Conservation (phyloP, 1,140 invertebrate genomes). For the Pogonomyrmex barbatus region DNA sequence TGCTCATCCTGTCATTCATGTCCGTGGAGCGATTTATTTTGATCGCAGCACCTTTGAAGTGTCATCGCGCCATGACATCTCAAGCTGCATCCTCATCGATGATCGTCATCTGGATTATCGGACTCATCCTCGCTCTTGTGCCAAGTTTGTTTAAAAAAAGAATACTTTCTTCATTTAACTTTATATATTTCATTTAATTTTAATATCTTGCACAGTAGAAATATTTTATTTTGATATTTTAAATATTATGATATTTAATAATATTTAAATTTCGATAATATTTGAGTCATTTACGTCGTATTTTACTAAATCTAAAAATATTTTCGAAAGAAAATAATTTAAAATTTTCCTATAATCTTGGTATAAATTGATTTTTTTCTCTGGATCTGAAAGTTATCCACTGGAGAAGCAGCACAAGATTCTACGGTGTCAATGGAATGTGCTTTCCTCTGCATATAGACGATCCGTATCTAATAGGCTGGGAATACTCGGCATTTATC, state of each 20-base stretch:
- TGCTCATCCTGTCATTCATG: conserved; percentile 92
- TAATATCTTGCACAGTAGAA: background rate
- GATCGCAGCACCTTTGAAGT: conserved; percentile 90
- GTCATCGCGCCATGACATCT: conserved; percentile 87
- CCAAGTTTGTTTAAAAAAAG: conserved; percentile 85
- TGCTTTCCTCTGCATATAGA: conserved; percentile 92
- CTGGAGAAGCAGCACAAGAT: conserved; percentile 88
- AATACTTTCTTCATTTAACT: background rate
- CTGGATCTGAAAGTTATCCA: conserved; percentile 84
- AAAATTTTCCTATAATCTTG: background rate
- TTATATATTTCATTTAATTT: background rate
- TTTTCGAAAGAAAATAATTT: background rate
- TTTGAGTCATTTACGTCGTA: background rate
- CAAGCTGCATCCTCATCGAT: conserved; percentile 87
- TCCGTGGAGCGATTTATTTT: conserved; percentile 91
- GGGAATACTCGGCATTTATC: conserved; percentile 92
- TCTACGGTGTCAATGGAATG: conserved; percentile 91
- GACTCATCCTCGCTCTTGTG: conserved; percentile 88
- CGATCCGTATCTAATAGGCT: conserved; percentile 90
- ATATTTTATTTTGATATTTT: background rate
- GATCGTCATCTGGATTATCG: conserved; percentile 89
- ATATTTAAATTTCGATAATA: too few relatives aligned
- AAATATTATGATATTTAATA: background rate
- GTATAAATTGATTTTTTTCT: background rate
- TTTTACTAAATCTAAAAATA: background rate